Evolutionary conservation across 2,888 invertebrate genomes (phyloP), one percentile per base, ranked within the genome.

Genomic region (Patella caerulea): DNA sequence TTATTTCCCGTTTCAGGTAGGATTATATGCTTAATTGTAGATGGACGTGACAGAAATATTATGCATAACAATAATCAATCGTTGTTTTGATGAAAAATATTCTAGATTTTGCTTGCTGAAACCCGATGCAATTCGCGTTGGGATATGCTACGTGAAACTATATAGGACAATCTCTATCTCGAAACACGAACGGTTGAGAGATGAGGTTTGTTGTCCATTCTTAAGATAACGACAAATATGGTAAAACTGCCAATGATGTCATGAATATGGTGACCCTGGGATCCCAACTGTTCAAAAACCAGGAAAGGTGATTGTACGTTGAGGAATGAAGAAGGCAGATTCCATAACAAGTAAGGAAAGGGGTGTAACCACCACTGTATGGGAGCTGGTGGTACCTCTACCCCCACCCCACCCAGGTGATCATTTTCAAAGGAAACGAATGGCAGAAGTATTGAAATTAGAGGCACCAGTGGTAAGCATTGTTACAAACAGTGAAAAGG

Each of bases 231-330:
- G n/a, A n/a, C n/a, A n/a, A n/a, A n/a, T n/a, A n/a, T n/a, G n/a
- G n/a, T n/a, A n/a, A n/a, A n/a, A n/a, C n/a, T n/a, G 74, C 56
- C 1, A 29, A 29, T 53, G 29, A 12, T 5, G 59, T 45, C 14
- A 56, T 53, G 29, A 74, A 74, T 45, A 24, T 74, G 59, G 59
- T 56, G 65, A 74, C 56, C 29, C 74, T 19, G 74, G 74, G 15
- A 53, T 55, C n/a, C 34, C 24, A 19, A 74, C 65, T 24, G 74
- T 74, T 14, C 56, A 74, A 55, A 74, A 74, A 24, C 29, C 45
- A 24, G 24, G 29, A 19, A 74, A 56, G 54, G 65, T 74, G 29
- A 74, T 74, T 59, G 45, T n/a, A 9, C 24, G 34, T 11, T 56
- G 55, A 19, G 55, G 73, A n/a, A 55, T 24, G 24, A 34, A 73